Conservation (phyloP, 2,888 invertebrate species). For the Pocota personata region DNA sequence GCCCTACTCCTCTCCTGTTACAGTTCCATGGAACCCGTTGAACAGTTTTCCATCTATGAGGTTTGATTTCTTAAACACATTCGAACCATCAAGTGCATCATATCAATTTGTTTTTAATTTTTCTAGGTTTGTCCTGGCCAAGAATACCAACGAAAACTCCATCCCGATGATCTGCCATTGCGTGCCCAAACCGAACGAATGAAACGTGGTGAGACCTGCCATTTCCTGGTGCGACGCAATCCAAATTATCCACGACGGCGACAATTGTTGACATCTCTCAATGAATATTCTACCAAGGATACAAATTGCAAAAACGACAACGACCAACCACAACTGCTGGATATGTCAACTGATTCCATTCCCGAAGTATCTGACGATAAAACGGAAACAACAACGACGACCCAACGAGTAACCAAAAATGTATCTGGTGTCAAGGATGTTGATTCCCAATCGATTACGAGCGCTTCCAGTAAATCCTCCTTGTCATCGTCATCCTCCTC, state of each 20-base stretch:
- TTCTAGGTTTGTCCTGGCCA: conserved; percentile 88
- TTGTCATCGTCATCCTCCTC: conserved; percentile 78
- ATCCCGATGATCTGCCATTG: conserved; percentile 93
- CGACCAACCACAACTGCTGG: conserved; percentile 77
- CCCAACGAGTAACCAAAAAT: conserved; percentile 45
- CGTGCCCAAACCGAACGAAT: conserved; percentile 89
- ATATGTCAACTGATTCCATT: conserved; percentile 80
- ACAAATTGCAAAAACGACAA: conserved; percentile 74
- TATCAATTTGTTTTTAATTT: background rate
- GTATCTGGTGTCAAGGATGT: conserved; percentile 57
- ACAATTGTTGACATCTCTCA: conserved; percentile 80
- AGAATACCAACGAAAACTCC: conserved; percentile 94
- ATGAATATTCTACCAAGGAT: conserved; percentile 73
- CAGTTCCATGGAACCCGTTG: conserved; percentile 91
- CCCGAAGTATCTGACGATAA: conserved; percentile 77
- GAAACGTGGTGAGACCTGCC: conserved; percentile 87
- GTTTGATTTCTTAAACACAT: conserved; percentile 83
- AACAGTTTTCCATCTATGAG: conserved; percentile 94
- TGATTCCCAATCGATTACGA: conserved; percentile 65
- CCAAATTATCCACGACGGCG: conserved; percentile 87
- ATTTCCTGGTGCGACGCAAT: conserved; percentile 92
- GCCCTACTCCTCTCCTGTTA: conserved; percentile 93
- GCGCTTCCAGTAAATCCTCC: conserved; percentile 69
- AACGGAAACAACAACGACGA: conserved; percentile 77
- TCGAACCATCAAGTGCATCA: background rate